A percentile compares a stretch with the other conserved stretches of the same genome.
Evolutionary conservation across 1,140 invertebrate genomes (phyloP).

Genomic region (Zaprionus ghesquierei): DNA sequence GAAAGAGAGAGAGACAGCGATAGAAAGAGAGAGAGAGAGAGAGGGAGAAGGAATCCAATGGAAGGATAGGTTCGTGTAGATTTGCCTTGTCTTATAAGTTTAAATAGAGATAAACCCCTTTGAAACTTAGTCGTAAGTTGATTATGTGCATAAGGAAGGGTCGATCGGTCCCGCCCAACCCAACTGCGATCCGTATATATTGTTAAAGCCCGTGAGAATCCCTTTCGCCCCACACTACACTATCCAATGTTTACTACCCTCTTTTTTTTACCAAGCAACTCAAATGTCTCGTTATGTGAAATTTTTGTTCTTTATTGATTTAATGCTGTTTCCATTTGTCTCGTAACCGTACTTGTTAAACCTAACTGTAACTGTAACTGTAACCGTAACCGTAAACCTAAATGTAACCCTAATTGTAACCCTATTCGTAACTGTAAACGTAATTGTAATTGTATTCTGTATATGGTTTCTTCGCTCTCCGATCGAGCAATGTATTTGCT

Average conservation of each 20-base stretch:
- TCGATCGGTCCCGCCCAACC: not conserved
- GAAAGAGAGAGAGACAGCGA: no score
- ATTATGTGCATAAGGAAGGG: constrained; percentile 14
- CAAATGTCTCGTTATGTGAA: constrained; percentile 6
- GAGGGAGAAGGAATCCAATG: not conserved
- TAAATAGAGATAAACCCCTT: not conserved
- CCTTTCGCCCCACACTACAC: no score
- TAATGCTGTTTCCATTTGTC: constrained; percentile 19
- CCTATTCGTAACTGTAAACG: not conserved
- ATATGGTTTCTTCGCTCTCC: constrained; percentile 27
- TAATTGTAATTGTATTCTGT: constrained; percentile 26
- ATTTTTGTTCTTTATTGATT: not conserved
- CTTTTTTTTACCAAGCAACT: constrained; percentile 1
- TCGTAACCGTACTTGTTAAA: not conserved
- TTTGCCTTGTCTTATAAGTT: constrained; percentile 27
- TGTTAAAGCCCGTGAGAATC: not conserved
- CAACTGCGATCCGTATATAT: not conserved
- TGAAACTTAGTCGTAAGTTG: constrained; percentile 15
- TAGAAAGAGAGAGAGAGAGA: no score
- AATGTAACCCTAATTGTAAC: not conserved
- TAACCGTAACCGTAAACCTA: not conserved
- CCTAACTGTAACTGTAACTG: not conserved
- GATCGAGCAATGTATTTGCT: constrained; percentile 32
- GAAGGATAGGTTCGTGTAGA: not conserved
- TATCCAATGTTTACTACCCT: not conserved